Evolutionary conservation across 2,113 vertebrate genomes (phyloP).

Genomic region (Myiopsitta monachus): DNA sequence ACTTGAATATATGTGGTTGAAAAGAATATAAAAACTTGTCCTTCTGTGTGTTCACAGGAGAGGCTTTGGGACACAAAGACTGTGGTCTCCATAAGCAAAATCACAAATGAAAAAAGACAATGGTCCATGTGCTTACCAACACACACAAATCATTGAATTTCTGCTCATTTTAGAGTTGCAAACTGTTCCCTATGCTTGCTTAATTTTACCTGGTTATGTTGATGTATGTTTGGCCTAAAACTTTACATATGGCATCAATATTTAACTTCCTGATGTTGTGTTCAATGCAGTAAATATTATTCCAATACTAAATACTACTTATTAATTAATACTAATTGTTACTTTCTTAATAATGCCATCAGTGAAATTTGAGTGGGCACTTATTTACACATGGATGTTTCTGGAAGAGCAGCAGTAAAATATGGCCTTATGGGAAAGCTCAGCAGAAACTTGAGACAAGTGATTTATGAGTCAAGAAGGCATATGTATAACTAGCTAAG

Average conservation of each 20-base stretch:
- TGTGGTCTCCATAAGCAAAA: not conserved
- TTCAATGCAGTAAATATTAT: not conserved
- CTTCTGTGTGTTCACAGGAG: not conserved
- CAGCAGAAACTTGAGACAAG: not conserved
- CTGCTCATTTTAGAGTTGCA: not conserved
- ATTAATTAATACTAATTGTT: not conserved
- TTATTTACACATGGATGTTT: not conserved
- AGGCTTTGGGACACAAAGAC: not conserved
- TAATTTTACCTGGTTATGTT: not conserved
- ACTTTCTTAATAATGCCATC: not conserved
- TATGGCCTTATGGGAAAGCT: not conserved
- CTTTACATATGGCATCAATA: not conserved
- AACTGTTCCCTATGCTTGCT: not conserved
- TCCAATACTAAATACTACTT: not conserved
- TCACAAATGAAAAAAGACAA: not conserved
- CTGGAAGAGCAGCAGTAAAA: not conserved
- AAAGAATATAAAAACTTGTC: not conserved
- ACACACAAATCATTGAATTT: not conserved
- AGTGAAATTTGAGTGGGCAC: not conserved
- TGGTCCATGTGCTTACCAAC: not conserved
- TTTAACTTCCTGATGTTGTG: not conserved
- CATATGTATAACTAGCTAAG: not conserved
- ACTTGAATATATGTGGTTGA: not conserved
- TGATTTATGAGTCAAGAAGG: not conserved
- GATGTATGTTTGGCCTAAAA: not conserved